Evolutionary conservation across 2,113 vertebrate genomes (phyloP).

Genomic region (Nerophis ophidion): DNA sequence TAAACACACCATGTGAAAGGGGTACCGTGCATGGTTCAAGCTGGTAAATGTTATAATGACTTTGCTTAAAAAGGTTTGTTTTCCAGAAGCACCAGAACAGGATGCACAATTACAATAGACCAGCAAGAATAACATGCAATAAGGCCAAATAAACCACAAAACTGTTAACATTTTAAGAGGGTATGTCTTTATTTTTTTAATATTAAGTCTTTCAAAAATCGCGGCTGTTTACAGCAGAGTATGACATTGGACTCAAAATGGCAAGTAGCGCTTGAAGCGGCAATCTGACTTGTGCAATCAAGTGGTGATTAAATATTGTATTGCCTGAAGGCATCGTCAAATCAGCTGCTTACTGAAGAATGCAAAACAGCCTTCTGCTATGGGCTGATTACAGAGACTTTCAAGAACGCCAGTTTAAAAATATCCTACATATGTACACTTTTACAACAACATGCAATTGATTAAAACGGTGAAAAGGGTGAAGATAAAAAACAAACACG

Average conservation of each 20-base stretch:
- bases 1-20: constrained; percentile 34
- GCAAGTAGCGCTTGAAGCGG: constrained; percentile 23
- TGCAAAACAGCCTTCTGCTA: constrained; percentile 16
- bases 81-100: constrained; percentile 3
- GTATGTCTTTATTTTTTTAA: constrained; percentile 26
- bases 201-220: constrained; percentile 32
- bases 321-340: constrained; percentile 36
- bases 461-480: constrained; percentile 6
- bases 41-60: constrained; percentile 39
- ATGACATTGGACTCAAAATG: constrained; percentile 46
- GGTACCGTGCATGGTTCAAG: constrained; percentile 28
- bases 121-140: constrained; percentile 3
- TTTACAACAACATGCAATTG: constrained; percentile 13
- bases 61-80: constrained; percentile 23
- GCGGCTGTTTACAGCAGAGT: constrained; percentile 31
- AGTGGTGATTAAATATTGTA: constrained; percentile 49
- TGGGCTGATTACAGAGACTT: constrained; percentile 23
- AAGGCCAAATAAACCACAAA: background rate
- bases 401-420: constrained; percentile 13
- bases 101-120: background rate
- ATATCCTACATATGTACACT: constrained; percentile 12
- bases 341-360: constrained; percentile 28
- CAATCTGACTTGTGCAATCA: constrained; percentile 43
- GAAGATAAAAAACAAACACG: background rate
- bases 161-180: constrained; percentile 2